Evolutionary conservation across 2,888 invertebrate genomes (phyloP), one percentile per base, ranked within the genome.

Genomic region (Xestia rhomboidea): DNA sequence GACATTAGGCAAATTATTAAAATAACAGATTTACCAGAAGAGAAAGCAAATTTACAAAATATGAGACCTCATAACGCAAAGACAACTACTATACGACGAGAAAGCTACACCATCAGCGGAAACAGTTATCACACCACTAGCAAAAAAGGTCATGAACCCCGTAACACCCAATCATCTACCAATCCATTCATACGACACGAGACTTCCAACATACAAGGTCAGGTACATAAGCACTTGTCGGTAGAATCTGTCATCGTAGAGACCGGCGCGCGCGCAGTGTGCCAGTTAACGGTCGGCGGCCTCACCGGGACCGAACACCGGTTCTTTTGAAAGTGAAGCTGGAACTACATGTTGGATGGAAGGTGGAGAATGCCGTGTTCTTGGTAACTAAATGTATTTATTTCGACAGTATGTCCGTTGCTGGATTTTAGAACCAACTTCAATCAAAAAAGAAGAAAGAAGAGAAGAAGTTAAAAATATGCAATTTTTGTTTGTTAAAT

Each of bases 281-380:
- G 87, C 89, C 86, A 89, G 83, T 82, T 92, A 87, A 85, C 92
- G 92, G 92, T 89, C 88, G 84, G 74, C 84, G 86, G 86, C 88
- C 89, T 76, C 84, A 82, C 81, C 87, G 87, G 78, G 72, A 86
- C 82, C 51, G 44, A 54, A 68, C 82, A 88, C 88, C 87, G 87
- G 87, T 88, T 87, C 83, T 73, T 83, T 83, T 79, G 83, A 87
- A 89, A 87, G 87, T 83, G 89, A 87, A 85, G 76, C 64, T 70
- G 73, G 73, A 62, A 68, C 60, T 60, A 41, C 30, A 66, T 57
- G 66, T 71, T 44, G 30, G 72, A 18, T 81, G 57, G 81, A 64
- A 60, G 51, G 81, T 60, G 21, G 62, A 60, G 72, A 73, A 83
- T 83, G 67, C 73, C 18, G 60, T 49, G 24, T 27, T 38, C 7